Conservation (phyloP, 64 coral and sea anemone genomes). For the Pocillopora damicornis region DNA sequence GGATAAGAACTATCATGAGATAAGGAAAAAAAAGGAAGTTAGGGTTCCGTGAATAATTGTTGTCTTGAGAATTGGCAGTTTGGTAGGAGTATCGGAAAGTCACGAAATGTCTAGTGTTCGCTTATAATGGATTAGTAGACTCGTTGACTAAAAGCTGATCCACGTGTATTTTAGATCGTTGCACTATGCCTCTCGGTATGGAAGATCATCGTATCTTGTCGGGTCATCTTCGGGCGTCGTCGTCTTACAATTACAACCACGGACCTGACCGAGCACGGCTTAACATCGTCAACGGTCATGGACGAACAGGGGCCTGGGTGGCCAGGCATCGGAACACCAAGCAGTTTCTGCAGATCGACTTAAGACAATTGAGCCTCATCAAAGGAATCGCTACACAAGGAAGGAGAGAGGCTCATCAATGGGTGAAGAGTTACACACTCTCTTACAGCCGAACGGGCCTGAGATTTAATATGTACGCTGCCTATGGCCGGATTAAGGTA, state of each 20-base stretch:
- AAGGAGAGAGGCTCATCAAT: slow-evolving; percentile 35
- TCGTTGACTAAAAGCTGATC: not conserved
- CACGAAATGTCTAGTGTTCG: not conserved
- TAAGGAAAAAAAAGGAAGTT: not conserved
- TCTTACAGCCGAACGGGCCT: slow-evolving; percentile 28
- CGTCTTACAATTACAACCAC: slow-evolving; percentile 34
- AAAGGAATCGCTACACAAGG: slow-evolving; percentile 63
- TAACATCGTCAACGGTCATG: slow-evolving; percentile 19
- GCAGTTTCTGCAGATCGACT: slow-evolving; percentile 48
- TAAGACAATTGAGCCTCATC: slow-evolving; percentile 11
- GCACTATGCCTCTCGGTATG: slow-evolving; percentile 67
- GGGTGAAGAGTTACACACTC: slow-evolving; percentile 37
- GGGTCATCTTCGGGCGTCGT: slow-evolving; percentile 48
- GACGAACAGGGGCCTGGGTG: slow-evolving; percentile 54
- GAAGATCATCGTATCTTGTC: slow-evolving; percentile 61
- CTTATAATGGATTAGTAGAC: not conserved
- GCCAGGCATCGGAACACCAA: slow-evolving; percentile 14
- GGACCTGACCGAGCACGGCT: slow-evolving; percentile 31
- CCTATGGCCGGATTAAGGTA: slow-evolving; percentile 39
- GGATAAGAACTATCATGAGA: not conserved
- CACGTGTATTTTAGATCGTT: slow-evolving; percentile 18
- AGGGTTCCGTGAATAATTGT: not conserved
- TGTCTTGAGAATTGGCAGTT: not conserved
- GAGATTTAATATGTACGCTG: slow-evolving; percentile 22
- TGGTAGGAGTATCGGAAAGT: too few relatives aligned